Percentiles rank a stretch among this genome's conserved stretches.
These are phyloP conservation scores for Crenichthys baileyi DNA, from an alignment of 2,797 vertebrate species.

Conservation along the genomic window DNA sequence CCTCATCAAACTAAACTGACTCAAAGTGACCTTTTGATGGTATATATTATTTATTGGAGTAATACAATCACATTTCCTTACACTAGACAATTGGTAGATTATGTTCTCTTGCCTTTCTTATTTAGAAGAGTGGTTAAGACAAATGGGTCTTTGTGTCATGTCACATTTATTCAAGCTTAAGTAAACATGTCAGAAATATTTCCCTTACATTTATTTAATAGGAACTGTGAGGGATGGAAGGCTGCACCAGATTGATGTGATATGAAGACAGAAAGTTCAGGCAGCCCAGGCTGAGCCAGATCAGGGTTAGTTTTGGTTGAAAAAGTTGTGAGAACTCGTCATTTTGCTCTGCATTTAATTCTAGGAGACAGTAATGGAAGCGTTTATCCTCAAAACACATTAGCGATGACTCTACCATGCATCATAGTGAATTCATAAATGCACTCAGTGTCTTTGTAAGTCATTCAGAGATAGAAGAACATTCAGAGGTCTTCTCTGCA, in stretches of 20 bases:
- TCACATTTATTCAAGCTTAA: too few relatives aligned
- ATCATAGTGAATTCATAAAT: slow-evolving; percentile 1
- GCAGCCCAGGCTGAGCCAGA: slow-evolving; percentile 6
- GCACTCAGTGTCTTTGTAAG: slow-evolving; percentile 6
- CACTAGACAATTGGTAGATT: not conserved
- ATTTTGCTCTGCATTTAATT: slow-evolving; percentile 38
- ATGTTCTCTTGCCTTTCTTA: too few relatives aligned
- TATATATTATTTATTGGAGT: not conserved
- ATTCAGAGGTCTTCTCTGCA: not conserved
- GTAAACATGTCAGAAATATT: too few relatives aligned
- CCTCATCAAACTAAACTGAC: too few relatives aligned
- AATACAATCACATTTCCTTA: not conserved
- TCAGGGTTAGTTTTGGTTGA: slow-evolving; percentile 30
- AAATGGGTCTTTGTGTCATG: too few relatives aligned
- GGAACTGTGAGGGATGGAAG: too few relatives aligned
- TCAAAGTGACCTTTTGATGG: not conserved
- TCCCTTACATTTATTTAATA: too few relatives aligned
- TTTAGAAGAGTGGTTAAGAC: too few relatives aligned
- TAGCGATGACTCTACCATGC: slow-evolving; percentile 7
- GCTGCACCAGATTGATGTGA: not conserved
- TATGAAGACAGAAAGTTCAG: slow-evolving; percentile 12
- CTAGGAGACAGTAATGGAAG: slow-evolving; percentile 30
- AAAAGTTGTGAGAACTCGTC: slow-evolving; percentile 19
- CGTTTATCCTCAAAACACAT: slow-evolving; percentile 21
- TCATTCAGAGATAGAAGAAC: not conserved